Evolutionary conservation across 2,797 vertebrate species (phyloP).

Genomic region (Pelodytes ibericus): DNA sequence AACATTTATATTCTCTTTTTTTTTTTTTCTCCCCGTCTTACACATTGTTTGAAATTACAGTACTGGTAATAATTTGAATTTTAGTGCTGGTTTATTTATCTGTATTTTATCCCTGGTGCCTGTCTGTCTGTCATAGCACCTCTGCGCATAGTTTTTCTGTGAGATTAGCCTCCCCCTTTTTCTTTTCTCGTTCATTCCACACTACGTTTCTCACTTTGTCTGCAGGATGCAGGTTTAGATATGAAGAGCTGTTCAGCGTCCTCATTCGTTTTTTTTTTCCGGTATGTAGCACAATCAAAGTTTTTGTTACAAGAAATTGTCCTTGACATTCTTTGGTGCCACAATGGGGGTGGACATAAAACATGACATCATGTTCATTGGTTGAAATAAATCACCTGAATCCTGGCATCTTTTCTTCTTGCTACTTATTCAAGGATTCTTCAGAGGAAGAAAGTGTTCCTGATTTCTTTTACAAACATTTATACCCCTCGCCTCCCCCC

Average conservation of each 20-base stretch:
- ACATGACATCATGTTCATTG: slow-evolving; percentile 95
- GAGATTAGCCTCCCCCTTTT: slow-evolving; percentile 90
- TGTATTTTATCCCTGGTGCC: slow-evolving; percentile 89
- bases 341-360: slow-evolving; percentile 87
- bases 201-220: slow-evolving; percentile 80
- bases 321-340: slow-evolving; percentile 96
- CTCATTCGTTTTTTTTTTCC: slow-evolving; percentile 82
- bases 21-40: slow-evolving; percentile 68
- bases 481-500: no score
- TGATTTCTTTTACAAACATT: slow-evolving; percentile 80
- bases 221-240: slow-evolving; percentile 84
- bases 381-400: slow-evolving; percentile 95
- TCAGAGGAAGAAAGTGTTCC: slow-evolving; percentile 78
- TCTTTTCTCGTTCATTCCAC: slow-evolving; percentile 69
- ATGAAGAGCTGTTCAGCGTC: slow-evolving; percentile 78
- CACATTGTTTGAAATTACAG: slow-evolving; percentile 91
- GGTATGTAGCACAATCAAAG: slow-evolving; percentile 87
- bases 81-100: slow-evolving; percentile 79
- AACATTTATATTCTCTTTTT: slow-evolving; percentile 73
- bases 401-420: slow-evolving; percentile 74
- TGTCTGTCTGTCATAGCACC: slow-evolving; percentile 94
- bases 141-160: slow-evolving; percentile 95
- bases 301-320: slow-evolving; percentile 86
- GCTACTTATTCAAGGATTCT: slow-evolving; percentile 81
- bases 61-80: slow-evolving; percentile 82